Evolutionary conservation across 2,113 vertebrate genomes (phyloP), one percentile per base, ranked within the genome.

Genomic region (Calypte anna): DNA sequence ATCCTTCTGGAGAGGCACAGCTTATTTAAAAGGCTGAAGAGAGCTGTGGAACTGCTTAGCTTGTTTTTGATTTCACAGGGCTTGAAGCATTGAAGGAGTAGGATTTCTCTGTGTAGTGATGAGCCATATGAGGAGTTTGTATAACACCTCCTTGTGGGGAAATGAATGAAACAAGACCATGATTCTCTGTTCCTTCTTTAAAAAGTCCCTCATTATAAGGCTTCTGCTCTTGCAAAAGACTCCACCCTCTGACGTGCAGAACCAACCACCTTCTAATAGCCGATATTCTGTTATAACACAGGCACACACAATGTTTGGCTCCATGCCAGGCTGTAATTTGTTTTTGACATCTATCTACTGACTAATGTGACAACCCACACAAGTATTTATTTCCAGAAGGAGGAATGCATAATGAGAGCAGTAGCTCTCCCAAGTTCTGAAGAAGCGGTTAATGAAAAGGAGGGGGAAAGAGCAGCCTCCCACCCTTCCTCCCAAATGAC

Each of bases 341-440:
- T 94, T 96, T 96, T 94, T 94, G 93, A 94, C 91, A 94, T 95
- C 82, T 88, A 91, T 95, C 90, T 72, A 88, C 93, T 95, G 95
- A 92, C 94, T 96, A 96, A 96, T 87, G 90, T 95, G 95, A 94
- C 95, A 96, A 91, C 91, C 88, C 91, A 96, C 94, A 95, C 94
- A 94, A 88, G 91, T 92, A 93, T 94, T 97, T 96, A 96, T 96
- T 95, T 96, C 96, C 94, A 97, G 91, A 87, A 95, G 90, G 94
- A 96, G 90, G 95, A 93, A 94, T 96, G 85, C 61, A 62, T 94
- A 96, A 96, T 96, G 85, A 96, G 79, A 91, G 68, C 79, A 54
- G 93, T 27, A 93, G 87, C 82, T 96, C 78, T 90, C 91, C 90
- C 73, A 93, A 90, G 38, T 95, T 95, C 93, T 94, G 85, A 93